A percentile compares a stretch with the other conserved stretches of the same genome.
Evolutionary conservation across 1,140 invertebrate genomes (phyloP).

Genomic region (Drosophila paulistorum): DNA sequence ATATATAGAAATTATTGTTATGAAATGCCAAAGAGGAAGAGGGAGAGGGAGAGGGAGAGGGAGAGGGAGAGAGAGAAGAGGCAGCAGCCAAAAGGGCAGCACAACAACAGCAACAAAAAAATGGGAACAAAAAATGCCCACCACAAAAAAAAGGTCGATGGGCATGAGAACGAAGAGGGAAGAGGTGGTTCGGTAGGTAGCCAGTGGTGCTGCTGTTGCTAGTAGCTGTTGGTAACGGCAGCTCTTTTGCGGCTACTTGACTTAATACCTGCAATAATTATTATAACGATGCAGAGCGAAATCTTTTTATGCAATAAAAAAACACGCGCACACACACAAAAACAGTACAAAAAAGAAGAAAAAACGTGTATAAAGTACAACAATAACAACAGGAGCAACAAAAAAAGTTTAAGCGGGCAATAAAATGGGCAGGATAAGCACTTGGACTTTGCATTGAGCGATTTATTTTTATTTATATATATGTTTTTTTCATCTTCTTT

Average conservation of each 20-base stretch:
- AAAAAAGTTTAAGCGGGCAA: slow-evolving; percentile 60
- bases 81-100: slow-evolving; percentile 34
- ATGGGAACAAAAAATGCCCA: slow-evolving; percentile 33
- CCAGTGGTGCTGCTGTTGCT: not conserved
- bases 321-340: not conserved
- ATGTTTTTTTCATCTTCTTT: slow-evolving; percentile 23
- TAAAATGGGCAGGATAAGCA: slow-evolving; percentile 75
- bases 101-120: not conserved
- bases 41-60: too few relatives aligned
- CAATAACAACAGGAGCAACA: slow-evolving; percentile 37
- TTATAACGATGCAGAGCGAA: slow-evolving; percentile 70
- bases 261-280: slow-evolving; percentile 80
- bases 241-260: slow-evolving; percentile 74
- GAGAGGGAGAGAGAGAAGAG: too few relatives aligned
- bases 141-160: slow-evolving; percentile 26
- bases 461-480: slow-evolving; percentile 63
- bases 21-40: slow-evolving; percentile 48
- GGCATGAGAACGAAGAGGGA: slow-evolving; percentile 16
- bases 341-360: slow-evolving; percentile 4
- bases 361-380: slow-evolving; percentile 50
- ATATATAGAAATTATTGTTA: slow-evolving; percentile 67
- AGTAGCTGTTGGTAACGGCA: slow-evolving; percentile 30
- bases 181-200: slow-evolving; percentile 18
- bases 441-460: slow-evolving; percentile 77
- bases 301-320: slow-evolving; percentile 56